phyloP scores from a whole-genome alignment of 2,888 invertebrate species.

The Anaspis maculata region DNA sequence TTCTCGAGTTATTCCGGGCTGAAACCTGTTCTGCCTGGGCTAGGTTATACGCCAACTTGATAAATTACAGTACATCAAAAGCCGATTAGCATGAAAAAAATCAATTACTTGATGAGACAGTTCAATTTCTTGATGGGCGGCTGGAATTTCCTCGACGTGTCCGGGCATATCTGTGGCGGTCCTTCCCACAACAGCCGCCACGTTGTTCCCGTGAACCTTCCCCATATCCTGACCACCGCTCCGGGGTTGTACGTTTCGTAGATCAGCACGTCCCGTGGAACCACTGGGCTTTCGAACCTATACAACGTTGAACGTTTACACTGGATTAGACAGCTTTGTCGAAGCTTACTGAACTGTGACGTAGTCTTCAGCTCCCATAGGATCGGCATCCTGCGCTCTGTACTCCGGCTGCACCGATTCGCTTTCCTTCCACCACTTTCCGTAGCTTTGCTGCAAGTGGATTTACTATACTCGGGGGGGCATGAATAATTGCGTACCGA shows the following conservation, averaged over 20 bases:
- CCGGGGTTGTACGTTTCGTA: slow-evolving; percentile 86
- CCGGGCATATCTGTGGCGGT: slow-evolving; percentile 50
- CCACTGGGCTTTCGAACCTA: slow-evolving; percentile 59
- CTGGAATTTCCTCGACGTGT: slow-evolving; percentile 63
- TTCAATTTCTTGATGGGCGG: slow-evolving; percentile 57
- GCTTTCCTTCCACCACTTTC: slow-evolving; percentile 77
- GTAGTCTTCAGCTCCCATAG: slow-evolving; percentile 67
- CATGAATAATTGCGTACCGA: not conserved
- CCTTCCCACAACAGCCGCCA: slow-evolving; percentile 78
- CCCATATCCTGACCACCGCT: slow-evolving; percentile 74
- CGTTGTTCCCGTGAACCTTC: slow-evolving; percentile 42
- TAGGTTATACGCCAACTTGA: too few species aligned
- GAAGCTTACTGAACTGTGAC: slow-evolving; percentile 62
- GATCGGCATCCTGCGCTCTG: slow-evolving; percentile 62
- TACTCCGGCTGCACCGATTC: slow-evolving; percentile 62
- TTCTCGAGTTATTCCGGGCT: too few species aligned
- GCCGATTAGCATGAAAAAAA: too few species aligned
- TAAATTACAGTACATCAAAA: too few species aligned
- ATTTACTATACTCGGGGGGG: slow-evolving; percentile 4
- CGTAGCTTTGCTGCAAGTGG: slow-evolving; percentile 66
- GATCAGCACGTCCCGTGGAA: slow-evolving; percentile 61
- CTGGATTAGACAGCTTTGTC: slow-evolving; percentile 3
- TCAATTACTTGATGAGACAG: slow-evolving; percentile 47
- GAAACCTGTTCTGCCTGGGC: too few species aligned
- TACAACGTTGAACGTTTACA: slow-evolving; percentile 41